These are phyloP conservation scores for Chaitophorus viminalis DNA, from an alignment of 2,888 invertebrate genomes.

Conservation along the genomic window DNA sequence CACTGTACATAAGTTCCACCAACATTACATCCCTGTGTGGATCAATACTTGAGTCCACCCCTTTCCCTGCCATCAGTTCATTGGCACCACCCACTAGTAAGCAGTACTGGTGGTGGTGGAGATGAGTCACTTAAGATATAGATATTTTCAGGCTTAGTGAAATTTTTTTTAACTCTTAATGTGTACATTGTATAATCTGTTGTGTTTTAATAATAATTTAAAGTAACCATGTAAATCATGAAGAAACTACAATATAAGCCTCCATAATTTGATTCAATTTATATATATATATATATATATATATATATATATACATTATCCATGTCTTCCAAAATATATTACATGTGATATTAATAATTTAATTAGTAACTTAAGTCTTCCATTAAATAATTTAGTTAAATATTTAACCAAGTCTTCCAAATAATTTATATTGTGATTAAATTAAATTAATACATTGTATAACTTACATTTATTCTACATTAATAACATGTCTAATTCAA, in stretches of 20 bases:
- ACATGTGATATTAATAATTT: conserved; percentile 48
- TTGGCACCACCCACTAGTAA: conserved; percentile 53
- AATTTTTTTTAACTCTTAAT: conserved; percentile 23
- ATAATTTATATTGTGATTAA: conserved; percentile 29
- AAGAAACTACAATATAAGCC: conserved; percentile 43
- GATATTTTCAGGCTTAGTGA: not conserved
- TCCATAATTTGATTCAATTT: conserved; percentile 31
- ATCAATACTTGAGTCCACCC: conserved; percentile 56
- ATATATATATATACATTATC: not conserved
- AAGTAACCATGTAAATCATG: conserved; percentile 50
- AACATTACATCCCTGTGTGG: conserved; percentile 58
- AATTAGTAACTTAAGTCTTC: conserved; percentile 43
- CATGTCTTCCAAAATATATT: conserved; percentile 51
- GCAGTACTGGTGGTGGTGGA: conserved; percentile 13
- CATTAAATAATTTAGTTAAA: conserved; percentile 30
- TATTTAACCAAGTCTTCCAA: conserved; percentile 50
- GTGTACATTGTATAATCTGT: conserved; percentile 3
- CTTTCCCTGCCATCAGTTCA: conserved; percentile 5
- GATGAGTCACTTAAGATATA: conserved; percentile 26
- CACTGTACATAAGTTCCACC: conserved; percentile 31
- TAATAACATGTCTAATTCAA: conserved; percentile 35
- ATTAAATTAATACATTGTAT: conserved; percentile 3
- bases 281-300: conserved; percentile 40
- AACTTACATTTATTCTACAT: conserved; percentile 10
- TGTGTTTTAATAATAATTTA: conserved; percentile 5